Percentiles rank a stretch among this genome's conserved stretches.
Conservation (phyloP, 2,797 vertebrate genomes). For the Chiloscyllium punctatum region DNA sequence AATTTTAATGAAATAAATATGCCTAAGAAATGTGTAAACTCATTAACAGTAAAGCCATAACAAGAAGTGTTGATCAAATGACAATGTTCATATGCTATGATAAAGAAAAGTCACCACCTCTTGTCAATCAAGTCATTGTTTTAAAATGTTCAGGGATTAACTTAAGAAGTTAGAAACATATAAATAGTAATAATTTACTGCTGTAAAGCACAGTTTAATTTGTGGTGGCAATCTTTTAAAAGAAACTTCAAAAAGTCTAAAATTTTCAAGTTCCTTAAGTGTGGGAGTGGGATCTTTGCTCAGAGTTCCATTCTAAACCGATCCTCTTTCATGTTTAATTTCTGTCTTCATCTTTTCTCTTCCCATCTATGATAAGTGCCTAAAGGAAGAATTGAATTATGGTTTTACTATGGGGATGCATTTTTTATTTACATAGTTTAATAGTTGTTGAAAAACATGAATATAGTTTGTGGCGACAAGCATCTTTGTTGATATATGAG, state of each 20-base stretch:
- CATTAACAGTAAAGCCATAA: not conserved
- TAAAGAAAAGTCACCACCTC: not conserved
- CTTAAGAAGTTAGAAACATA: not conserved
- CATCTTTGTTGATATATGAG: not conserved
- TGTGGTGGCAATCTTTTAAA: conserved; percentile 1
- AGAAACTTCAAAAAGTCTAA: not conserved
- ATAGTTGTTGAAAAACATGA: not conserved
- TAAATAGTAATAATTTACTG: conserved; percentile 1
- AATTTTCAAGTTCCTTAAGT: not conserved
- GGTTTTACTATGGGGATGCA: not conserved
- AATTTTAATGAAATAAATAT: not conserved
- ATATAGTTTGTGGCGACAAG: not conserved
- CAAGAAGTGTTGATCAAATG: conserved; percentile 10
- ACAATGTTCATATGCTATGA: not conserved
- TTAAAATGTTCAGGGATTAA: not conserved
- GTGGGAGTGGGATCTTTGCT: not conserved
- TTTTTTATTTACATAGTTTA: conserved; percentile 13
- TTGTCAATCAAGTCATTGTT: not conserved
- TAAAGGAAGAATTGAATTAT: not conserved
- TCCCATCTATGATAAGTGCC: not conserved
- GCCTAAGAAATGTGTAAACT: not conserved
- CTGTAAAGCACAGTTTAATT: not conserved
- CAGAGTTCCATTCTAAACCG: not conserved
- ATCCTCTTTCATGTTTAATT: not conserved
- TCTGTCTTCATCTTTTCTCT: not conserved